Evolutionary conservation across 2,797 vertebrate genomes (phyloP).

Genomic region (Chrysolophus pictus): DNA sequence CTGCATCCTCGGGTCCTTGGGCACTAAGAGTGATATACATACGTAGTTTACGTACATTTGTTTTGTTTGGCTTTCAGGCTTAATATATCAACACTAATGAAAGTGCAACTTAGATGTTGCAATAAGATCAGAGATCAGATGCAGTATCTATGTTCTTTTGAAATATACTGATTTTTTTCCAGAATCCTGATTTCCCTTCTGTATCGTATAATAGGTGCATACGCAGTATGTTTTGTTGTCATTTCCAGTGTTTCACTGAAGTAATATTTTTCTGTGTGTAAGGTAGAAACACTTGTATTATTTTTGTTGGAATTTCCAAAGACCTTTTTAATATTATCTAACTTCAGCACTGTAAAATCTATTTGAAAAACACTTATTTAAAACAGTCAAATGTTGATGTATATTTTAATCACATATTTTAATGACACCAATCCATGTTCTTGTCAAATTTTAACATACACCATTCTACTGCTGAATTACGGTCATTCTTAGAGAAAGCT

Average conservation of each 20-base stretch:
- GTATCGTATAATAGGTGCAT: background rate
- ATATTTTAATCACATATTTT: background rate
- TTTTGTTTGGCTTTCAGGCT: background rate
- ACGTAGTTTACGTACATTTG: background rate
- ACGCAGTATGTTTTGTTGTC: background rate
- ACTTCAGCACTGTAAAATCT: background rate
- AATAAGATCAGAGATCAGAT: background rate
- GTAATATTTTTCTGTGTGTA: background rate
- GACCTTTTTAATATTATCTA: background rate
- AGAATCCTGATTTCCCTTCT: background rate
- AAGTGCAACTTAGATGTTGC: background rate
- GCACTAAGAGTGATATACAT: accelerated
- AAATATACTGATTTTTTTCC: background rate
- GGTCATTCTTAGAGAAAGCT: background rate
- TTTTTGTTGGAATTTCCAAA: background rate
- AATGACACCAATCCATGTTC: background rate
- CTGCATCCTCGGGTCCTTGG: accelerated
- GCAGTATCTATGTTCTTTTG: background rate
- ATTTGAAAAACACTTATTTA: background rate
- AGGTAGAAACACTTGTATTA: background rate
- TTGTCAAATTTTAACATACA: background rate
- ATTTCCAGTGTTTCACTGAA: background rate
- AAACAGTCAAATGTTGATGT: background rate
- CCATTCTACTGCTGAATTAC: background rate
- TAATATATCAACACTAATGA: background rate